Base-by-base conservation (phyloP, 2,113 vertebrate genomes). In the Scomber scombrus region DNA sequence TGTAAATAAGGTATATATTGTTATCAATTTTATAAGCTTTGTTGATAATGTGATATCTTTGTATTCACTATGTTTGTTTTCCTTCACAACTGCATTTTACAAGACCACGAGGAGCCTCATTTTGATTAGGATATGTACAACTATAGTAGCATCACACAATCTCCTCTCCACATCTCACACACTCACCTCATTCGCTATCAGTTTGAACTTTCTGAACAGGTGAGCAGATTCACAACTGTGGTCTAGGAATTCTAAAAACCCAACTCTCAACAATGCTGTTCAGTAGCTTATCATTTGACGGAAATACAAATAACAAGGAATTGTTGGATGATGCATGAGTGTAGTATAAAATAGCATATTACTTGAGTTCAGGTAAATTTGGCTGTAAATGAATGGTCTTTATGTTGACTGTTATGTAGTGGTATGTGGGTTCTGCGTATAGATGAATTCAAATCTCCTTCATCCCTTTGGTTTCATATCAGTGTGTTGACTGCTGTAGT, bases 11-110 rank as follows among this genome's bases (percentile, higher is more conserved):
- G 86, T 93, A 91, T 92, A 91, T 93, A 87, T 93, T 94, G 89
- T 92, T 94, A 91, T 94, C 93, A 89, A 93, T 90, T 92, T 93
- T 90, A 91, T 93, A 94, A 92, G 91, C 91, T 95, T 93, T 91
- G 90, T 89, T 91, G 88, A 93, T 85, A 90, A 92, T 87, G 86
- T 92, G 89, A 94, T 90, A 89, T 85, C 81, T 90, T 93, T 94
- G 86, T 92, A 91, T 93, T 90, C 57, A 73, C 80, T 78, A 47
- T 89, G 78, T 80, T 86, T 76, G 52, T 78, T 90, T 93, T 89
- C 86, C 90, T 88, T 93, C 75, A 57, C 73, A 60, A 21, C 43
- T 5, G 43, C 76, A 69, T 87, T 81, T 88, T 85, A 47, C 79
- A 77, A 80, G 69, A 88, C 87, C 88, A 91, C 72, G 88, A 61